Evolutionary conservation across 2,797 vertebrate species (phyloP), one percentile per base, ranked within the genome.

Genomic region (Eidolon dupreanum): DNA sequence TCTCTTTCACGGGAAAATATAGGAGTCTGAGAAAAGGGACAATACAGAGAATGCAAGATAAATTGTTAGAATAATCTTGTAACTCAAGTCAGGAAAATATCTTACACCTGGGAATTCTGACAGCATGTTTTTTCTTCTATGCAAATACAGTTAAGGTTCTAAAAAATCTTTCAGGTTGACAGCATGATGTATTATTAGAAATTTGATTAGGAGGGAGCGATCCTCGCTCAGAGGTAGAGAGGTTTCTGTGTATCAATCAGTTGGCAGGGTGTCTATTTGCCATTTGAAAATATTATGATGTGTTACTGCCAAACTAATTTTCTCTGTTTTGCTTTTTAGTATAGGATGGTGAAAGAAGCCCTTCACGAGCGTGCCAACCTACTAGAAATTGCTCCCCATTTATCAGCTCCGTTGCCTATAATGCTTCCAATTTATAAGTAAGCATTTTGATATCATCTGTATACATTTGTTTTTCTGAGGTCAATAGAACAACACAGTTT

Each of bases 381-480:
- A 26, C 98, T 99, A 92, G 99, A 99, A 83, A 99, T 99, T 1
- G 99, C 99, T 0, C 99, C 99, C 13, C 99, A 99, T 97, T 98
- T 99, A 4, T 99, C 99, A 0, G 99, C 99, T 3, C 99, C 99
- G 0, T 96, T 99, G 94, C 99, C 99, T 96, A 99, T 99, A 98
- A 99, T 99, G 99, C 99, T 99, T 10, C 99, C 99, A 87, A 98
- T 99, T 98, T 99, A 99, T 99, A 99, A 99, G 99, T 99, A 98
- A 98, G 99, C 83, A 75, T 96, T 86, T 82, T 92, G 75, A 0
- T 55, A 17, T 43, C 26, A 88, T 70, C 73, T 92, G 6, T 70
- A 13, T 51, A 46, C 55, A 3, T 93, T 90, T 93, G 85, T 83
- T 81, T 79, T 4, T 74, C 43, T 53, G 59, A 43, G 41, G 70